Conservation (phyloP, 2,113 vertebrate species). For the Dryoscopus gambensis region DNA sequence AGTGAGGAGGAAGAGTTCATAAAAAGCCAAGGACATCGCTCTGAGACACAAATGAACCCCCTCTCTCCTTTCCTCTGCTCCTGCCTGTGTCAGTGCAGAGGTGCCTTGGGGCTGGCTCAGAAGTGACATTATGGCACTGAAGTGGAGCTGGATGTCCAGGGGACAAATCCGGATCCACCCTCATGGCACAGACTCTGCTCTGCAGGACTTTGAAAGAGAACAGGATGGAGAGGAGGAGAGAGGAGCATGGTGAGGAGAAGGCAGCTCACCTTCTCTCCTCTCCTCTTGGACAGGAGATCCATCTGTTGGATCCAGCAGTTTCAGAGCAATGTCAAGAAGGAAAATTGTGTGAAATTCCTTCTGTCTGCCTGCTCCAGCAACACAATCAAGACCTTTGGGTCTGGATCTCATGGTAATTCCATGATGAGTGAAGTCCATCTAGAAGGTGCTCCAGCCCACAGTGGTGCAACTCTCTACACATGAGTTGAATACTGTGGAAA, state of each 20-base stretch:
- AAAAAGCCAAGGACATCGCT: background rate
- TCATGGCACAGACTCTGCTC: background rate
- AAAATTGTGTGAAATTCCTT: background rate
- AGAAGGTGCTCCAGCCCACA: background rate
- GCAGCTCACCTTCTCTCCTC: background rate
- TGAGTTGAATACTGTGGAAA: background rate
- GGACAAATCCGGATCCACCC: background rate
- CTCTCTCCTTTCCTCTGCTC: background rate
- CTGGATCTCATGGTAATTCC: background rate
- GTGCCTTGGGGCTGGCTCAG: background rate
- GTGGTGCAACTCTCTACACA: background rate
- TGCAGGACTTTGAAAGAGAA: background rate
- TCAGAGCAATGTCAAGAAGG: background rate
- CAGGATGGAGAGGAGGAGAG: background rate
- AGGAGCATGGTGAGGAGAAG: background rate
- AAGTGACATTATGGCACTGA: background rate
- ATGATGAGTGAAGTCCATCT: background rate
- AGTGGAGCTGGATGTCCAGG: background rate
- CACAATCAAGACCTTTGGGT: background rate
- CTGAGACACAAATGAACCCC: background rate
- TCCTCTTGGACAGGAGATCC: background rate
- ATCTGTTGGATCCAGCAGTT: background rate
- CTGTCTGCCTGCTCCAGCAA: background rate
- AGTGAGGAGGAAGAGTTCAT: background rate
- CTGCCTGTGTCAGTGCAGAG: background rate